Base-by-base conservation (phyloP, 2,888 invertebrate species). In the Limnephilus auricula region DNA sequence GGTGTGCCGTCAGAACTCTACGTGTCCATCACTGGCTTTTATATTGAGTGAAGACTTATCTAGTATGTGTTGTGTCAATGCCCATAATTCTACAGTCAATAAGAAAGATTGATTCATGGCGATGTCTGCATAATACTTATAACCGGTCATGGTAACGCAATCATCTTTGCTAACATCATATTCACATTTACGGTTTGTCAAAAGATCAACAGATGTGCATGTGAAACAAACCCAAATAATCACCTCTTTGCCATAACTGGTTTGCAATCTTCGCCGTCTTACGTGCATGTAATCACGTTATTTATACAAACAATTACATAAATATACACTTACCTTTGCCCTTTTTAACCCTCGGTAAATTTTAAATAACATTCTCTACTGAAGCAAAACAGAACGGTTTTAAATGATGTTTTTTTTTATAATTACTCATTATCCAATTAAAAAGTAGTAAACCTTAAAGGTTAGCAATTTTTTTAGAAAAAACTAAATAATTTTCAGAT, bases 101-200 rank as follows among this genome's bases (percentile, higher is more conserved):
- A 65, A 65, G 50, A 13, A 18, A 65, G n/a, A 65, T 25, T 65
- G 65, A 65, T 65, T 65, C 65, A 65, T 65, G 65, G 65, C 65
- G n/a, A 65, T 65, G 65, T 65, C 65, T 65, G 65, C 65, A 65
- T 25, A 32, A 80, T 32, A 32, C 30, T 32, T 31, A 80, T 32
- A 32, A 80, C 80, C 32, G 32, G 80, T 32, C 80, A 32, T 32
- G 80, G 30, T 80, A 80, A 31, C 80, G 80, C 80, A 80, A 80
- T 80, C 18, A 80, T 80, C 18, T 15, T 80, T 80, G 80, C 80
- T 31, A 80, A 80, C 80, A 31, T 32, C 80, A 31, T 32, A 80
- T 80, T 65, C n/a, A 65, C 65, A 25, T 65, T 65, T n/a, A 65
- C 25, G 65, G 9, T n/a, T 65, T 65, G 65, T 65, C 65, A 65